Evolutionary conservation across 2,888 invertebrate genomes (phyloP).

Genomic region (Prosopocoilus inquinatus): DNA sequence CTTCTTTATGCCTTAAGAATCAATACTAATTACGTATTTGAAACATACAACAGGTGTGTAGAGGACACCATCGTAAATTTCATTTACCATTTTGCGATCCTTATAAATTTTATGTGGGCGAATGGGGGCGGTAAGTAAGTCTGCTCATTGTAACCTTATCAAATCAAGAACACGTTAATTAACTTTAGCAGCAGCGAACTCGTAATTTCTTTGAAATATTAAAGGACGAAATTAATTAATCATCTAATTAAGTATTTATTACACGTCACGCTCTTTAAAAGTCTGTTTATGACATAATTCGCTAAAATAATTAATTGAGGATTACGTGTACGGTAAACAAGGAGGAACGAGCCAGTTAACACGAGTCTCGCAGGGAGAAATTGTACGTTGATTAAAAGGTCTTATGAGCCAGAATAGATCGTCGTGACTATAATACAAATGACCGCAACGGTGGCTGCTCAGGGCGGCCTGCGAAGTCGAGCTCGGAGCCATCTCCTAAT

Average conservation of each 20-base stretch:
- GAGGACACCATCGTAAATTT: too few relatives aligned
- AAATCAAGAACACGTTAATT: too few relatives aligned
- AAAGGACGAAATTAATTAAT: background rate
- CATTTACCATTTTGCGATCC: too few relatives aligned
- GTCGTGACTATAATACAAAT: constrained; percentile 20
- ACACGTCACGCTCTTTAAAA: background rate
- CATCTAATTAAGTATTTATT: background rate
- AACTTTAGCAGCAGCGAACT: too few relatives aligned
- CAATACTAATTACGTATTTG: too few relatives aligned
- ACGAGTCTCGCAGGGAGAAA: constrained; percentile 9
- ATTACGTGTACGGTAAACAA: constrained; percentile 1
- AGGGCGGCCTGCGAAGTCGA: background rate
- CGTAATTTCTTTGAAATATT: too few relatives aligned
- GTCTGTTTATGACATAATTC: constrained; percentile 1
- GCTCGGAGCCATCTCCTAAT: constrained; percentile 11
- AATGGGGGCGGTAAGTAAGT: too few relatives aligned
- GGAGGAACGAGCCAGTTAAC: constrained; percentile 1
- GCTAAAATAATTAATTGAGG: constrained; percentile 1
- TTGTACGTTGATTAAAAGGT: constrained; percentile 21
- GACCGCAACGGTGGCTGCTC: constrained; percentile 5
- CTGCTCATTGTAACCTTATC: too few relatives aligned
- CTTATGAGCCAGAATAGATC: constrained; percentile 18
- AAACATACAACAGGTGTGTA: too few relatives aligned
- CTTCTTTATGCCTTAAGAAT: too few relatives aligned
- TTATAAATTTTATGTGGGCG: too few relatives aligned